Evolutionary conservation across 2,113 vertebrate species (phyloP).

Genomic region (Lophochroa leadbeateri): DNA sequence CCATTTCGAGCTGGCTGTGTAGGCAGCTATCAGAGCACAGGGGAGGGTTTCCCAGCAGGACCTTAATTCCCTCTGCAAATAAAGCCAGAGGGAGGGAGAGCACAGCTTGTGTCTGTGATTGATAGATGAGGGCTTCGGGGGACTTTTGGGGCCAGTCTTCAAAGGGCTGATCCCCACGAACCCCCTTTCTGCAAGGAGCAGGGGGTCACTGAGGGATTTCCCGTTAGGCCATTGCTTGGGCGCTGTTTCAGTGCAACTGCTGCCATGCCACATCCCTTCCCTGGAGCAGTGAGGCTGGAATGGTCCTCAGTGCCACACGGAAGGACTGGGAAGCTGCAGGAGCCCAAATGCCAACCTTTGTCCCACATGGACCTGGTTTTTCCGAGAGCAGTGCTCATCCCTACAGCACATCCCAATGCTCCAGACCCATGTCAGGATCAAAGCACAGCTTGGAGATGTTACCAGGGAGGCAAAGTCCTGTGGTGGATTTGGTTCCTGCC

Average conservation of each 20-base stretch:
- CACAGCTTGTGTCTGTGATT: neutral
- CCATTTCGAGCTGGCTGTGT: neutral
- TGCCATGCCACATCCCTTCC: fast-evolving
- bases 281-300: neutral
- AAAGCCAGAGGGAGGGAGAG: neutral
- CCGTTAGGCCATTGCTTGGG: fast-evolving
- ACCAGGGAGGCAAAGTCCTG: neutral
- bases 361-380: neutral
- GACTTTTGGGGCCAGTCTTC: neutral
- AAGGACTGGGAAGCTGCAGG: neutral
- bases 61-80: conserved; percentile 45
- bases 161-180: neutral
- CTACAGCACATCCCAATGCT: fast-evolving
- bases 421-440: neutral
- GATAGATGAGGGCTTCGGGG: neutral
- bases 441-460: neutral
- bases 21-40: conserved; percentile 12
- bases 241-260: neutral
- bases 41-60: conserved; percentile 48
- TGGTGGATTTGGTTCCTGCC: neutral
- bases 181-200: neutral
- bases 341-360: neutral
- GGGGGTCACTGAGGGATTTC: fast-evolving
- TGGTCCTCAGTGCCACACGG: fast-evolving
- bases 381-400: neutral